Base-by-base conservation (phyloP, 1,140 invertebrate species). In the Berghia stephanieae region DNA sequence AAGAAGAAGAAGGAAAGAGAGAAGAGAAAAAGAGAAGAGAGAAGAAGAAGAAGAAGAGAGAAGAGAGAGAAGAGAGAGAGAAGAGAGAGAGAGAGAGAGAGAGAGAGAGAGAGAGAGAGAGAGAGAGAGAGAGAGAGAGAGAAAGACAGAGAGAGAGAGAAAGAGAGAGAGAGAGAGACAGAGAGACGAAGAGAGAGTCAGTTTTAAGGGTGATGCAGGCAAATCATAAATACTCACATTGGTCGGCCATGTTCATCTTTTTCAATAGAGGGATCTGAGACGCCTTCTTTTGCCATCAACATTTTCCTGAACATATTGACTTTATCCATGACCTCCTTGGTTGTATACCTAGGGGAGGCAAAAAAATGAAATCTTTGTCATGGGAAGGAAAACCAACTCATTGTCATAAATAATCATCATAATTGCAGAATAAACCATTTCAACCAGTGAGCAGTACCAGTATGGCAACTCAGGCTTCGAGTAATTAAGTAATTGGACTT, bases 241-340 rank as follows among this genome's bases (percentile, higher is more conserved):
- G 94, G 92, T 88, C 94, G 91, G 75, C 94, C 94, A 88, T 92
- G 93, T 87, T 94, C 92, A 91, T 95, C 94, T 83, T 92, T 92
- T 46, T 92, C 90, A 80, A 92, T 80, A 85, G 84, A 92, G 90
- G 79, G 89, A 85, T 90, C 88, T 52, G 88, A 86, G 6, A 86
- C 86, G 49, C 90, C 89, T 77, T 92, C 91, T 82, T 93, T 91
- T 75, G 93, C 93, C 85, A 94, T 92, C 80, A 97, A 91, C 91
- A 95, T 94, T 84, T 92, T 92, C 40, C 96, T 91, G 89, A 94
- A 97, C 57, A 93, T 93, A 38, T 93, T 92, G 55, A 97, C 93
- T 83, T 95, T 95, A 82, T 92, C 91, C 79, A 93, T 92, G 79
- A 96, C 95, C 86, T 95, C 93, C 83, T 95, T 94, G 83, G 93